phyloP scores from a whole-genome alignment of 2,888 invertebrate genomes.

The Sericinus montela region DNA sequence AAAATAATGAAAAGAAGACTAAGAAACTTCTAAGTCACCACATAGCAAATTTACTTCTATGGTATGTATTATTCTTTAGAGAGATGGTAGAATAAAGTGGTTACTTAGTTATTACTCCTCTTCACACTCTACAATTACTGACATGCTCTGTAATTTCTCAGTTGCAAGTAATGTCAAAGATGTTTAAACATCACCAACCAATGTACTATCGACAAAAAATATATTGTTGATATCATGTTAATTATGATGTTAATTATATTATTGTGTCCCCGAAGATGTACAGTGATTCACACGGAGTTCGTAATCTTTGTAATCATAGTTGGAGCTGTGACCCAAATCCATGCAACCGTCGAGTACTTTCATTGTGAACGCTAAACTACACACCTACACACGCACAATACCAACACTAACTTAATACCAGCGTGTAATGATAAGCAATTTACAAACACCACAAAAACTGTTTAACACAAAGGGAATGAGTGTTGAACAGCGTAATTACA shows the following conservation, averaged over 20 bases:
- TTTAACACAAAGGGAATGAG: slow-evolving; percentile 9
- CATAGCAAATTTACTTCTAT: too few relatives aligned
- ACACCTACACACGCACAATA: slow-evolving; percentile 38
- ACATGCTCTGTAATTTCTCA: too few relatives aligned
- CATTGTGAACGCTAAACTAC: slow-evolving; percentile 72
- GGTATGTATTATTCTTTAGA: too few relatives aligned
- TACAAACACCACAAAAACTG: slow-evolving; percentile 30
- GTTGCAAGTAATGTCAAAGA: too few relatives aligned
- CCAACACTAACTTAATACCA: slow-evolving; percentile 13
- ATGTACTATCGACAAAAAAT: background rate
- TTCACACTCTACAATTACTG: too few relatives aligned
- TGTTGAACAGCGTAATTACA: slow-evolving; percentile 24
- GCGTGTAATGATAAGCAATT: slow-evolving; percentile 12
- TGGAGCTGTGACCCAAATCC: slow-evolving; percentile 76
- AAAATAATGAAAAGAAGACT: too few relatives aligned
- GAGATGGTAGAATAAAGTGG: too few relatives aligned
- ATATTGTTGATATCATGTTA: background rate
- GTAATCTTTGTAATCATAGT: slow-evolving; percentile 78
- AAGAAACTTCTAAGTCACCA: too few relatives aligned
- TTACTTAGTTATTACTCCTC: too few relatives aligned
- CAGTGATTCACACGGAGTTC: slow-evolving; percentile 71
- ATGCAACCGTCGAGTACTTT: slow-evolving; percentile 74
- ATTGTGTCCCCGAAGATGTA: slow-evolving; percentile 47
- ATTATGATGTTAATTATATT: slow-evolving; percentile 12
- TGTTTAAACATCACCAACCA: too few relatives aligned